These are phyloP conservation scores for Bombus affinis DNA, from an alignment of 1,140 invertebrate genomes.

Conservation along the genomic window DNA sequence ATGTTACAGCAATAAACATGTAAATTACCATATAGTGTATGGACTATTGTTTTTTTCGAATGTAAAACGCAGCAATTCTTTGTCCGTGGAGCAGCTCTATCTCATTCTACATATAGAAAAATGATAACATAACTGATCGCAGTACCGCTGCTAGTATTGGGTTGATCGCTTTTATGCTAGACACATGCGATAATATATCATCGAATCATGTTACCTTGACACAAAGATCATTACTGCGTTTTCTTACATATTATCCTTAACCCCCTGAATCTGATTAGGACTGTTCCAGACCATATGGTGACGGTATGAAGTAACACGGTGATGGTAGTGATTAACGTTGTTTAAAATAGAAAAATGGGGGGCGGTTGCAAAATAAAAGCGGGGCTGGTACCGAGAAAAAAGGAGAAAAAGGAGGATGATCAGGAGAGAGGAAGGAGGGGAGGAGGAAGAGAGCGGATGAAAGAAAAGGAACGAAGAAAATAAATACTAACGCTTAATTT, in stretches of 20 bases:
- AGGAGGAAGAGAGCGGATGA: not conserved
- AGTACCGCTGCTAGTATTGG: not conserved
- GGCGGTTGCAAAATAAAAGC: too few species aligned
- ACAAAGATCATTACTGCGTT: conserved; percentile 77
- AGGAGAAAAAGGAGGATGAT: too few species aligned
- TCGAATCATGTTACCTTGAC: not conserved
- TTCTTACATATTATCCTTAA: conserved; percentile 69
- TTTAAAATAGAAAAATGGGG: not conserved
- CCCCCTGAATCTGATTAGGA: conserved; percentile 82
- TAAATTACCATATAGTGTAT: conserved; percentile 79
- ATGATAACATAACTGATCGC: not conserved
- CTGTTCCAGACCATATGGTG: conserved; percentile 79
- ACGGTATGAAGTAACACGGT: not conserved
- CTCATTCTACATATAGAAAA: not conserved
- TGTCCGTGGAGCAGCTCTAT: conserved; percentile 1
- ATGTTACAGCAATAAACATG: conserved; percentile 83
- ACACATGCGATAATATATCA: not conserved
- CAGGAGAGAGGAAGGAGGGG: too few species aligned
- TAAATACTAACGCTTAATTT: not conserved
- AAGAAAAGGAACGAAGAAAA: not conserved
- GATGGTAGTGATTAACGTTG: conserved; percentile 67
- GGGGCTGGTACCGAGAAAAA: not conserved
- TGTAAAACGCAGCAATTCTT: conserved; percentile 78
- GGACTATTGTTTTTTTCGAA: conserved; percentile 76
- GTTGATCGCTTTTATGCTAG: not conserved